Percentiles rank a stretch among this genome's conserved stretches.
Conservation (phyloP, 2,888 invertebrate genomes). For the Tetheella fluctuosa region DNA sequence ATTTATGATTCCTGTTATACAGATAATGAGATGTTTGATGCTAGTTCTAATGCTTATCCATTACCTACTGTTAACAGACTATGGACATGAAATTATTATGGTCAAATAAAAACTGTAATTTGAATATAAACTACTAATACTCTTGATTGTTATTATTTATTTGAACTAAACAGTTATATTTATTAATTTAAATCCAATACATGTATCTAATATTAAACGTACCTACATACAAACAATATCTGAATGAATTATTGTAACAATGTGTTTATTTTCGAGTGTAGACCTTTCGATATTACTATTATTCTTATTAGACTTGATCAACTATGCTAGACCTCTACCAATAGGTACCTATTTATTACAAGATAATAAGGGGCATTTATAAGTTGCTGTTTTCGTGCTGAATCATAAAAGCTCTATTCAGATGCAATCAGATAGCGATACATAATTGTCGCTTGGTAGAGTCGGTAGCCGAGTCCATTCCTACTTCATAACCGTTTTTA, state of each 20-base stretch:
- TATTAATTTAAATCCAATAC: no score
- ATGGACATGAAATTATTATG: no score
- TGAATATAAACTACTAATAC: no score
- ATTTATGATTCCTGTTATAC: no score
- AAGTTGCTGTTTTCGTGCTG: conserved; percentile 34
- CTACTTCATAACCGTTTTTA: conserved; percentile 63
- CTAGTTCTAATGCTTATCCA: no score
- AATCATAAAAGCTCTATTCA: conserved; percentile 45
- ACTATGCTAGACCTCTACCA: conserved; percentile 7
- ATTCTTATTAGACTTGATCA: not conserved
- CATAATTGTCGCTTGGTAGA: conserved; percentile 54
- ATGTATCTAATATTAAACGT: no score
- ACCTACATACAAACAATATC: no score
- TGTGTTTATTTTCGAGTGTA: not conserved
- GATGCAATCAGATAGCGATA: conserved; percentile 49
- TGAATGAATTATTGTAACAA: not conserved
- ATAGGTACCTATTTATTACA: conserved; percentile 31
- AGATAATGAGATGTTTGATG: no score
- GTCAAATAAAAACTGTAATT: no score
- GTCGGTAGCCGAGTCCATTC: conserved; percentile 35
- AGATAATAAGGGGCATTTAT: conserved; percentile 36
- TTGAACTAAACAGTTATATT: no score
- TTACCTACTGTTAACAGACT: no score
- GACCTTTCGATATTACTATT: not conserved
- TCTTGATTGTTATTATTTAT: no score